Conservation (phyloP, 2,888 invertebrate species). For the Thymelicus acteon region DNA sequence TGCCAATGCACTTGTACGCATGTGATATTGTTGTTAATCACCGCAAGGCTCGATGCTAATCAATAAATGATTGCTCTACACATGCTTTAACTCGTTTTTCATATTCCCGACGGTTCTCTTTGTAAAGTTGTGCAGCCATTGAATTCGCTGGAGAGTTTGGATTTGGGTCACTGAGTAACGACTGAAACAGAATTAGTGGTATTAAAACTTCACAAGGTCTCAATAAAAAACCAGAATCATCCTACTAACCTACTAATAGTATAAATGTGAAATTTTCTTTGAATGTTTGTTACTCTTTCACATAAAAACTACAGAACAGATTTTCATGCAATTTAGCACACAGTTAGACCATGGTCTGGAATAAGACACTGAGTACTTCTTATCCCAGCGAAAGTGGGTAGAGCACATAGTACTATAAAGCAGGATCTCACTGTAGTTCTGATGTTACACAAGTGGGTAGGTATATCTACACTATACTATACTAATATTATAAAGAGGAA, state of each 20-base stretch:
- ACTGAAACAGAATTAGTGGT: conserved; percentile 87
- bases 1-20: conserved; percentile 48
- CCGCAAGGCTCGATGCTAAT: conserved; percentile 85
- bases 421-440: background rate
- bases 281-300: no score
- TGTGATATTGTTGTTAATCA: conserved; percentile 57
- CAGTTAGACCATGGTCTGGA: no score
- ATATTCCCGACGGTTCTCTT: conserved; percentile 99
- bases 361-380: no score
- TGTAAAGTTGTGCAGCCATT: conserved; percentile 99
- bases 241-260: no score
- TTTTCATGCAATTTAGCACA: no score
- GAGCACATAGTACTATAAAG: background rate
- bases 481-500: no score
- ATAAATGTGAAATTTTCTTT: no score
- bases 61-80: conserved; percentile 99
- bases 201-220: background rate
- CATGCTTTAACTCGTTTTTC: conserved; percentile 99
- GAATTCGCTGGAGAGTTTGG: conserved; percentile 99
- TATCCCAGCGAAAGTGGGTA: no score
- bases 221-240: background rate
- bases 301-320: no score
- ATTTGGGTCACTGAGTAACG: conserved; percentile 99
- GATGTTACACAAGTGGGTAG: no score
- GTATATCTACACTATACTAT: no score